A percentile compares a stretch with the other conserved stretches of the same genome.
Conservation (phyloP, 2,113 vertebrate species). For the Indicator indicator region DNA sequence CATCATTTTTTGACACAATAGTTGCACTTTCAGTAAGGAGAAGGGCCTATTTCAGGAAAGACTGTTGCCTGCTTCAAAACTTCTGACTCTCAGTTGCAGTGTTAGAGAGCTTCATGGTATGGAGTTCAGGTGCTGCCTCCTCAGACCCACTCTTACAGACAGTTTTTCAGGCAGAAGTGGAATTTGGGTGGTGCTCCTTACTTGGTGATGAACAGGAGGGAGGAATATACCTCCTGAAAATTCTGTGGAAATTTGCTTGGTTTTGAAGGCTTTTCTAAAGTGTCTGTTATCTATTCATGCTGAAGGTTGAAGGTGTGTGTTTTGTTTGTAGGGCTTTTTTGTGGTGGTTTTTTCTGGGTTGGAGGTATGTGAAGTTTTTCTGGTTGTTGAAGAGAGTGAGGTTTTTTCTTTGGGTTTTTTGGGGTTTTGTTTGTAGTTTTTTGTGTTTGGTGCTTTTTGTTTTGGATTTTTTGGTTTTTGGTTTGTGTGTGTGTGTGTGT, state of each 20-base stretch:
- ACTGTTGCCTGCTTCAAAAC: not conserved
- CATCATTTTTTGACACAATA: not conserved
- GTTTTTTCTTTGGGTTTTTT: not conserved
- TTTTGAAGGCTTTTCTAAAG: not conserved
- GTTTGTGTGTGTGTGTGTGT: too few relatives aligned
- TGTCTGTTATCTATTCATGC: not conserved
- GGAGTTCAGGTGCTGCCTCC: not conserved
- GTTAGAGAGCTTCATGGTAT: not conserved
- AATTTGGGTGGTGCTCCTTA: accelerated
- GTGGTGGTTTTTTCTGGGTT: not conserved
- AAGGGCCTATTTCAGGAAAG: not conserved
- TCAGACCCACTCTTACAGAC: not conserved
- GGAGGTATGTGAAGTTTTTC: not conserved
- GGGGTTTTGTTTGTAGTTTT: not conserved
- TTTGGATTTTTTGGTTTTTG: not conserved
- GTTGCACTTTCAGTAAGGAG: not conserved
- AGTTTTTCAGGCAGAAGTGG: accelerated
- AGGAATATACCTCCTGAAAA: not conserved
- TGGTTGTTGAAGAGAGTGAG: too few relatives aligned
- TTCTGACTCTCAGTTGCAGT: not conserved
- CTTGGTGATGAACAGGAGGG: not conserved
- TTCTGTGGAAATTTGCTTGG: not conserved
- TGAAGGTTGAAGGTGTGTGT: not conserved
- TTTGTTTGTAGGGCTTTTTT: not conserved
- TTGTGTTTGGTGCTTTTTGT: not conserved